Percentiles rank a stretch among this genome's conserved stretches.
phyloP scores from a whole-genome alignment of 2,888 invertebrate species.

The Pogonocherus hispidulus region DNA sequence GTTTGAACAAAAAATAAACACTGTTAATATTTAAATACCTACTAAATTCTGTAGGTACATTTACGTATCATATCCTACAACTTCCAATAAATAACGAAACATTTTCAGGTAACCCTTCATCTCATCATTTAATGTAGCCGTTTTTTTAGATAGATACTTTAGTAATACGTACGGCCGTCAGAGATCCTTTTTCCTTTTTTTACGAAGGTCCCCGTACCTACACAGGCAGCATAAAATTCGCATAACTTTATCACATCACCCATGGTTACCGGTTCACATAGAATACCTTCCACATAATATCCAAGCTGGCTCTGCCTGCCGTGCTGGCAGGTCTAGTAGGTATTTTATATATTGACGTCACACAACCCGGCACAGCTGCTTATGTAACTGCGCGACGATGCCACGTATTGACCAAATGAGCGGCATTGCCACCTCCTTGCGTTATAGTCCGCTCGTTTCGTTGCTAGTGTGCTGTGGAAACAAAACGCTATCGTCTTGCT shows the following conservation, averaged over 20 bases:
- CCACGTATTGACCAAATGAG: slow-evolving; percentile 50
- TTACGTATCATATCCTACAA: no score
- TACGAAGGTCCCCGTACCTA: not conserved
- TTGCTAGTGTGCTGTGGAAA: slow-evolving; percentile 26
- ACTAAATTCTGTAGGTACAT: no score
- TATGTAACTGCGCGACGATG: slow-evolving; percentile 63
- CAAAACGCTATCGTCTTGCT: slow-evolving; percentile 22
- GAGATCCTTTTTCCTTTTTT: not conserved
- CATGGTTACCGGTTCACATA: slow-evolving; percentile 25
- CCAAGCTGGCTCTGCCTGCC: slow-evolving; percentile 18
- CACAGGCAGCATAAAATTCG: slow-evolving; percentile 12
- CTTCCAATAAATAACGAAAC: no score
- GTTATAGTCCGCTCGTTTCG: slow-evolving; percentile 10
- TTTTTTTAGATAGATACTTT: no score
- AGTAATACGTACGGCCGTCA: not conserved
- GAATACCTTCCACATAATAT: slow-evolving; percentile 18
- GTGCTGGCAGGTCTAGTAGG: slow-evolving; percentile 24
- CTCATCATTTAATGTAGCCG: no score
- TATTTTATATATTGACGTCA: slow-evolving; percentile 58
- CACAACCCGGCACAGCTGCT: slow-evolving; percentile 63
- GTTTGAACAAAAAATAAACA: no score
- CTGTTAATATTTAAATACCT: no score
- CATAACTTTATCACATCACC: slow-evolving; percentile 17
- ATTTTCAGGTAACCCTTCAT: no score
- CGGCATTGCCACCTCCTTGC: slow-evolving; percentile 43